Evolutionary conservation across 2,888 invertebrate genomes (phyloP), one percentile per base, ranked within the genome.

Genomic region (Leptopilina myrica): DNA sequence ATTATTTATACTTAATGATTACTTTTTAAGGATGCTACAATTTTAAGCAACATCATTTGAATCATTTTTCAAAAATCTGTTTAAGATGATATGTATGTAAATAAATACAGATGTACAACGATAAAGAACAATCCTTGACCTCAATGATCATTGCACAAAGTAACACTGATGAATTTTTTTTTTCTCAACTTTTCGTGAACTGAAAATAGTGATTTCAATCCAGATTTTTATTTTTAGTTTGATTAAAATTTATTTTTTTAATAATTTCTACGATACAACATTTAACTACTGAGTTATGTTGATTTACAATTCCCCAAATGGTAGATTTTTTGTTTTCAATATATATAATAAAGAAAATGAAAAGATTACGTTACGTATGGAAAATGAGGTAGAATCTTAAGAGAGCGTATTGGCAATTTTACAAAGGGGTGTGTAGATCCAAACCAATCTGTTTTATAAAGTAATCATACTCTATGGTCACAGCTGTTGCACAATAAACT

Each of bases 391-490:
- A 69, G 14, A 8, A 14, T 56, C 2, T 69, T 53, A 20, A 20
- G 14, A 14, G 6, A 20, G 4, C 53, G 49, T 56, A 69, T 40
- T 73, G 53, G n/a, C 33, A 56, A 73, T 73, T 73, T 73, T 33
- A 56, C 56, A 73, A 33, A 33, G 33, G 73, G 56, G 56, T 56
- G 73, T 26, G 73, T 26, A 56, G 14, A 73, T 53, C 14, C 40
- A 53, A 73, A 5, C 33, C 33, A 73, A 73, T 73, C 33, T 26
- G 20, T 56, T 56, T 73, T 56, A 56, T 53, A 73, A 73, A 73
- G 73, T 73, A 73, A 73, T 73, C 73, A 73, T 56, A 56, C 73
- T 73, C 56, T n/a, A 49, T 49, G 11, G 73, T 40, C 9, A 9
- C 73, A 73, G 33, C 53, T 73, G 56, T 56, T 73, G 33, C 33